These are phyloP conservation scores for Andrena hattorfiana DNA, from an alignment of 2,888 invertebrate genomes.

Conservation along the genomic window DNA sequence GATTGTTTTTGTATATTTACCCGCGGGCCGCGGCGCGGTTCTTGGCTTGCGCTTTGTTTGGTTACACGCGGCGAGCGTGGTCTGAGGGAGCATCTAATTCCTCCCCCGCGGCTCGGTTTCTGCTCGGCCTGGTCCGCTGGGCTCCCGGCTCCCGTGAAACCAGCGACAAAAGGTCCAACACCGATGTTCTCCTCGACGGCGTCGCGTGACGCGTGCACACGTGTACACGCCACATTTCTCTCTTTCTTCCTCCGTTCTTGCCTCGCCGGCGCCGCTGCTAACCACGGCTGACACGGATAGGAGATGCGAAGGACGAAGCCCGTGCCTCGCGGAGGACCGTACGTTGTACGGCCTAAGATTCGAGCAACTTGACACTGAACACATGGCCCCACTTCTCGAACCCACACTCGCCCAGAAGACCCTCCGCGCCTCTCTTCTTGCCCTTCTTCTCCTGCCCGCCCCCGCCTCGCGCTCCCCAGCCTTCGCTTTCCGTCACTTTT, in stretches of 20 bases:
- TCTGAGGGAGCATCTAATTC: constrained; percentile 7
- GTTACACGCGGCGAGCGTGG: constrained; percentile 34
- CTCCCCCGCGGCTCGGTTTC: constrained; percentile 12
- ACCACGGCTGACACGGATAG: constrained; percentile 43
- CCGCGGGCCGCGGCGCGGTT: constrained; percentile 11
- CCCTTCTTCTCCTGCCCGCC: constrained; percentile 40
- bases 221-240: constrained; percentile 42
- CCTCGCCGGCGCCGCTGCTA: constrained; percentile 2
- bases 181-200: constrained; percentile 17
- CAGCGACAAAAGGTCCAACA: constrained; percentile 26
- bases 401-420: constrained; percentile 81
- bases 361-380: constrained; percentile 84
- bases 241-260: constrained; percentile 13
- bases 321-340: constrained; percentile 56
- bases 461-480: constrained; percentile 16
- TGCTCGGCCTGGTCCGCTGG: too few species aligned
- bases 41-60: constrained; percentile 42
- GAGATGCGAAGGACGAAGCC: constrained; percentile 55
- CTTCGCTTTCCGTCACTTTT: constrained; percentile 40
- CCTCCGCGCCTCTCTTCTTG: constrained; percentile 64
- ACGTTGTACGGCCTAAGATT: constrained; percentile 71
- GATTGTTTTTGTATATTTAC: constrained; percentile 59
- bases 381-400: constrained; percentile 84
- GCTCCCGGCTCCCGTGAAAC: too few species aligned
- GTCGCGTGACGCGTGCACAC: constrained; percentile 42